phyloP scores from a whole-genome alignment of 2,888 invertebrate genomes.

The Cheilosia pagana region DNA sequence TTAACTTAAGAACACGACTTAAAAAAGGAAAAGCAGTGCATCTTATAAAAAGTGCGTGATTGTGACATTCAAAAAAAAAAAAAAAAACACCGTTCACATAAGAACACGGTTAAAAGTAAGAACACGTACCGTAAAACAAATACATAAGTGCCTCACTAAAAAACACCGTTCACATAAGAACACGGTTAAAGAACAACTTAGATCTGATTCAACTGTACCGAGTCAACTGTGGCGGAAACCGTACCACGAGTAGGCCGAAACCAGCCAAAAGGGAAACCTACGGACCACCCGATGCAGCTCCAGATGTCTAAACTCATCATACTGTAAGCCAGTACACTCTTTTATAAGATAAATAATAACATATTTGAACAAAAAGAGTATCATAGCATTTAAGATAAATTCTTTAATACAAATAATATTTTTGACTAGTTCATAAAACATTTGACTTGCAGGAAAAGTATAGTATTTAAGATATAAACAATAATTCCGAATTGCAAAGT shows the following conservation, averaged over 20 bases:
- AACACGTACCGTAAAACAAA: no score
- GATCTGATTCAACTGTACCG: constrained; percentile 24
- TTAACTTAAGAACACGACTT: no score
- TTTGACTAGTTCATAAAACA: background rate
- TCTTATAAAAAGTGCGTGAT: no score
- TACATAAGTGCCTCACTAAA: no score
- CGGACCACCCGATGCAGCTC: no score
- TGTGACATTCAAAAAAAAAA: no score
- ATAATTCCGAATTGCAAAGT: no score
- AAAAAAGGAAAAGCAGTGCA: no score
- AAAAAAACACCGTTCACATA: no score
- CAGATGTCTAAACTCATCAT: background rate
- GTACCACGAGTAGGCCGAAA: constrained; percentile 22
- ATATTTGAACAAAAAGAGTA: background rate
- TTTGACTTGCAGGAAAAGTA: constrained; percentile 51
- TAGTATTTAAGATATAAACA: constrained; percentile 52
- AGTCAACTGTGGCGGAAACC: constrained; percentile 31
- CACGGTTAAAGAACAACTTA: background rate
- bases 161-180: background rate
- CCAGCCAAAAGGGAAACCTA: constrained; percentile 14
- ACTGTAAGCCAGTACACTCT: background rate
- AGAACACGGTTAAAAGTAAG: no score
- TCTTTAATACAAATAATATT: background rate
- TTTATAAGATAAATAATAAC: background rate
- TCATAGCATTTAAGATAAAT: background rate